Percentiles rank a stretch among this genome's conserved stretches.
phyloP scores from a whole-genome alignment of 2,888 invertebrate species.

The Oscheius onirici region DNA sequence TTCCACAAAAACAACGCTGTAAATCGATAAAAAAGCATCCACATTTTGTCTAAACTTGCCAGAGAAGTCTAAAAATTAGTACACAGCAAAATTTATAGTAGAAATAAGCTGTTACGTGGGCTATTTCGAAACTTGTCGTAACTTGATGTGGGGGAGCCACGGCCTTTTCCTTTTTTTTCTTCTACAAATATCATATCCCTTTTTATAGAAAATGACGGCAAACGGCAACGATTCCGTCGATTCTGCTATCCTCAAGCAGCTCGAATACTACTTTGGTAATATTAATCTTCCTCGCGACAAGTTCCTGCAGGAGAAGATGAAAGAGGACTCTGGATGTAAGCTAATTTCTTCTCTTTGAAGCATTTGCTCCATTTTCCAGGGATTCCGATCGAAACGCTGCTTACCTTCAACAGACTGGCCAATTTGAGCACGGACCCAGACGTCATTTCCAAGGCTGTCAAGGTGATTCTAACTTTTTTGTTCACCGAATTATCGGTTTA shows the following conservation, averaged over 20 bases:
- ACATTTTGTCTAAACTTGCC: too few relatives aligned
- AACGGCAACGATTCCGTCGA: constrained; percentile 20
- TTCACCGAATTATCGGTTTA: constrained; percentile 4
- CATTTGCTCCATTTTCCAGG: constrained; percentile 73
- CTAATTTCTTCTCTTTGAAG: constrained; percentile 11
- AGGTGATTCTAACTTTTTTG: constrained; percentile 78
- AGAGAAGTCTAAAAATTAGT: too few relatives aligned
- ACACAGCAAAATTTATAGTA: too few relatives aligned
- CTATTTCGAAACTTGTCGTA: not conserved
- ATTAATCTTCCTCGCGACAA: constrained; percentile 90
- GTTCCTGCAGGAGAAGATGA: constrained; percentile 87
- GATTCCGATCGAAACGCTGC: constrained; percentile 85
- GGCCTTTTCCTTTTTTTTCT: not conserved
- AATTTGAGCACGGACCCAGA: constrained; percentile 79
- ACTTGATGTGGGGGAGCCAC: not conserved
- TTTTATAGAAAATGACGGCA: constrained; percentile 2
- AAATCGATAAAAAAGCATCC: too few relatives aligned
- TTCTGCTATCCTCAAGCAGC: constrained; percentile 6
- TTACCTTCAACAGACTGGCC: constrained; percentile 86
- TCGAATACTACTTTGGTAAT: constrained; percentile 84
- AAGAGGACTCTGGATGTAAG: constrained; percentile 82
- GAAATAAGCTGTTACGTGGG: too few relatives aligned
- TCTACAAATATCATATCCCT: not conserved
- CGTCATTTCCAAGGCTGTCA: constrained; percentile 81
- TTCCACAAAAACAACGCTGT: too few relatives aligned